Evolutionary conservation across 2,888 invertebrate species (phyloP).

Genomic region (Bombyx huttoni): DNA sequence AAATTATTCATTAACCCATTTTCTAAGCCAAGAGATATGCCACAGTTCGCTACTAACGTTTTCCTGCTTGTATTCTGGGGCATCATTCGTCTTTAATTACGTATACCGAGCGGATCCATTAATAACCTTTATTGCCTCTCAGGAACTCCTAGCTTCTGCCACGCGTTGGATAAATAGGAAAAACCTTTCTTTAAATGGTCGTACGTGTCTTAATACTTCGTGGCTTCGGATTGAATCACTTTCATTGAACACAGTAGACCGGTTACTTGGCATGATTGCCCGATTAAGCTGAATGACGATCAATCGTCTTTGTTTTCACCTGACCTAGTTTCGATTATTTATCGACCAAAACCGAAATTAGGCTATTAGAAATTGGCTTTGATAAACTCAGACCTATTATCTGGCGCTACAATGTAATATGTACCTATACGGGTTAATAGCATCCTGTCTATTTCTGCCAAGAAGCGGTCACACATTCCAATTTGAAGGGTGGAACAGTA

Average conservation of each 20-base stretch:
- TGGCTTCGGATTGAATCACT: not conserved
- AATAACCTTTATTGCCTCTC: constrained; percentile 29
- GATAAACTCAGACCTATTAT: not conserved
- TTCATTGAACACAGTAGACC: not conserved
- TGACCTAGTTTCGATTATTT: not conserved
- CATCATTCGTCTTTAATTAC: constrained; percentile 20
- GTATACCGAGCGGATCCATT: constrained; percentile 20
- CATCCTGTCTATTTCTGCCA: too few species aligned
- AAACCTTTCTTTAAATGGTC: not conserved
- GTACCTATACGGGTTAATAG: too few species aligned
- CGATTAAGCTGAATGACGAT: not conserved
- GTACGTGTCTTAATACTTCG: not conserved
- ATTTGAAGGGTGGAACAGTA: too few species aligned
- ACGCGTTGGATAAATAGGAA: not conserved
- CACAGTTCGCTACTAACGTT: not conserved
- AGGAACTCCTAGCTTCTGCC: constrained; percentile 3
- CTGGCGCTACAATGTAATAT: too few species aligned
- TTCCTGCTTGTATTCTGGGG: not conserved
- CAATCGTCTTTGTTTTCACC: not conserved
- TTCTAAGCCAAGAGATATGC: not conserved
- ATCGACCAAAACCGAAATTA: not conserved
- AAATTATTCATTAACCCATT: not conserved
- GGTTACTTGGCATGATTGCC: not conserved
- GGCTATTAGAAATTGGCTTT: not conserved
- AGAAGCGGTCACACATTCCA: too few species aligned